These are phyloP conservation scores for Metopolophium dirhodum DNA, from an alignment of 1,140 invertebrate genomes.

Conservation along the genomic window DNA sequence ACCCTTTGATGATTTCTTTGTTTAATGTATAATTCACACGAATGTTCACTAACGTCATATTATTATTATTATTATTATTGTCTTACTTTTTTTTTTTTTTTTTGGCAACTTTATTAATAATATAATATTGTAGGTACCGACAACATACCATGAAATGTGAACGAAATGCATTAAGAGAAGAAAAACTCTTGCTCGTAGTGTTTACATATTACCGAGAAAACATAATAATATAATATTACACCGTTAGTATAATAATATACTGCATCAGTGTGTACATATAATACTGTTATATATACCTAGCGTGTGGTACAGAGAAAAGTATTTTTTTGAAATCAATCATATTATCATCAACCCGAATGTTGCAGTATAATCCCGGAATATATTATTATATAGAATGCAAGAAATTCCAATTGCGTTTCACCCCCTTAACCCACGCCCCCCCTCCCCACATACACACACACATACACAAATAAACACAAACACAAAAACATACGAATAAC, in stretches of 20 bases:
- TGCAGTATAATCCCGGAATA: neutral
- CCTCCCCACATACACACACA: too few species aligned
- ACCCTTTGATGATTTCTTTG: neutral
- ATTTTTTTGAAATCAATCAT: slow-evolving; percentile 21
- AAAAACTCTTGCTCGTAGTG: neutral
- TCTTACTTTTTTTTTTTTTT: neutral
- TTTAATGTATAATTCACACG: neutral
- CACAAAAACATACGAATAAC: too few species aligned
- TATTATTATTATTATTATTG: neutral
- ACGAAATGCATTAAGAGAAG: neutral
- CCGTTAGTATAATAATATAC: neutral
- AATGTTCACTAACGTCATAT: neutral
- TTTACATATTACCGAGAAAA: neutral
- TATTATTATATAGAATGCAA: neutral
- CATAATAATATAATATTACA: neutral
- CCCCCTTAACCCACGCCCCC: too few species aligned
- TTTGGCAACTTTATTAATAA: neutral
- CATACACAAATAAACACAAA: neutral
- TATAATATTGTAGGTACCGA: neutral
- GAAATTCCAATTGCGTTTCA: neutral
- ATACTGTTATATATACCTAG: too few species aligned
- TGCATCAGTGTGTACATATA: too few species aligned
- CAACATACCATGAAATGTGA: neutral
- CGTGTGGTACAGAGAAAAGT: neutral
- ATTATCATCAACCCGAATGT: neutral